phyloP scores from a whole-genome alignment of 2,888 invertebrate species.

The Ornithoptera alexandrae region DNA sequence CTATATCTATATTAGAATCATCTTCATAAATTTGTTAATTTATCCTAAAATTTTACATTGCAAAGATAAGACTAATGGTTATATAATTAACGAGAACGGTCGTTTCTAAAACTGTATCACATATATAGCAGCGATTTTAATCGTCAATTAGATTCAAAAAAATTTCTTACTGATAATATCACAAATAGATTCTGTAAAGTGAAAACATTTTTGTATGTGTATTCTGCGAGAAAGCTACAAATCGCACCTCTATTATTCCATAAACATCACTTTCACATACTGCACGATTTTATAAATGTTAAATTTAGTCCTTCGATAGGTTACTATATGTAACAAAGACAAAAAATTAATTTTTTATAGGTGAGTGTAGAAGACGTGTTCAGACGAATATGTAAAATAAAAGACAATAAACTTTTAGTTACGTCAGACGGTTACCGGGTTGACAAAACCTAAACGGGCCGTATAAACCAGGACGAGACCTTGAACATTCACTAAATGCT shows the following conservation, averaged over 20 bases:
- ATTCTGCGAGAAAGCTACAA: conserved; percentile 21
- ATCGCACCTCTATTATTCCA: conserved; percentile 2
- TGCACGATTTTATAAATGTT: conserved; percentile 12
- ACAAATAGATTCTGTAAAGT: conserved; percentile 10
- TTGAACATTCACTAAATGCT: conserved; percentile 77
- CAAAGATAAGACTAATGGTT: neutral
- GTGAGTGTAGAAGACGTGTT: conserved; percentile 9
- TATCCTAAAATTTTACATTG: neutral
- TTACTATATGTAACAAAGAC: neutral
- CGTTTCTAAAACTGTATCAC: conserved; percentile 7
- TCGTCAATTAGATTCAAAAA: conserved; percentile 8
- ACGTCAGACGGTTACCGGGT: conserved; percentile 70
- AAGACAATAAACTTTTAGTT: conserved; percentile 51
- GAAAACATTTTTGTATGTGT: conserved; percentile 17
- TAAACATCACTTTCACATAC: conserved; percentile 22
- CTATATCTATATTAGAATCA: neutral
- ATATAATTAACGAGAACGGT: conserved; percentile 12
- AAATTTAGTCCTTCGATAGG: conserved; percentile 21
- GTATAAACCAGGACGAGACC: conserved; percentile 72
- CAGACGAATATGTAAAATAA: conserved; percentile 29
- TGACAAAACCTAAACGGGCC: conserved; percentile 73
- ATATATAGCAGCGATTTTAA: neutral
- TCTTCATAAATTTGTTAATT: neutral
- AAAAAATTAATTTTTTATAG: neutral
- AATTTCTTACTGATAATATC: conserved; percentile 14